Percentiles rank a stretch among this genome's conserved stretches.
These are phyloP conservation scores for Hepsetus odoe DNA, from an alignment of 2,113 vertebrate species.

Conservation along the genomic window DNA sequence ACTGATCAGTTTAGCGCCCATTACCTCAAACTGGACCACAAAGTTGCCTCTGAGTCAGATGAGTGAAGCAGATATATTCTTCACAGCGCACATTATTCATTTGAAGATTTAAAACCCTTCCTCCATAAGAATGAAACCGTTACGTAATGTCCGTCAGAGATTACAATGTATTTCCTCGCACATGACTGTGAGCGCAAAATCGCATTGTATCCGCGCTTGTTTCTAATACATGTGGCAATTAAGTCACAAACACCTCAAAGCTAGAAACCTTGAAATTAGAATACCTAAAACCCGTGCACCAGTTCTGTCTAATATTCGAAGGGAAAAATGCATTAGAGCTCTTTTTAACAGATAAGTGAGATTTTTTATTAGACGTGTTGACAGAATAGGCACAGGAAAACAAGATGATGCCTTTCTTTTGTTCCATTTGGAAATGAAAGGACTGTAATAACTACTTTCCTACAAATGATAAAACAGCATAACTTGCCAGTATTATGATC, in stretches of 20 bases:
- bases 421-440: slow-evolving; percentile 13
- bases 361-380: slow-evolving; percentile 74
- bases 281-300: slow-evolving; percentile 68
- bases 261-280: slow-evolving; percentile 59
- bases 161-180: slow-evolving; percentile 11
- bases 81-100: slow-evolving; percentile 13
- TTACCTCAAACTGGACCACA: slow-evolving; percentile 12
- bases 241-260: slow-evolving; percentile 38
- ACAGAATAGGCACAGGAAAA: slow-evolving; percentile 75
- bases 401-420: slow-evolving; percentile 1
- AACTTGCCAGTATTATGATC: slow-evolving; percentile 15
- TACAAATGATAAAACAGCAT: neutral
- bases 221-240: neutral
- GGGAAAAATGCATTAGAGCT: slow-evolving; percentile 73
- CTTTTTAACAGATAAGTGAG: slow-evolving; percentile 74
- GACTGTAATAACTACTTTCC: slow-evolving; percentile 8
- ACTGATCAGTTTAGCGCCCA: slow-evolving; percentile 14
- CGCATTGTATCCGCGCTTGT: neutral
- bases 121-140: slow-evolving; percentile 2
- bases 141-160: slow-evolving; percentile 2
- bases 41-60: neutral
- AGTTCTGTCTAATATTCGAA: slow-evolving; percentile 72
- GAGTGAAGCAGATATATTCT: slow-evolving; percentile 1
- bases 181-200: neutral
- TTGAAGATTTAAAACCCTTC: neutral